A percentile compares a stretch with the other conserved stretches of the same genome.
Conservation (phyloP, 2,888 invertebrate genomes). For the Lissonota sp. region DNA sequence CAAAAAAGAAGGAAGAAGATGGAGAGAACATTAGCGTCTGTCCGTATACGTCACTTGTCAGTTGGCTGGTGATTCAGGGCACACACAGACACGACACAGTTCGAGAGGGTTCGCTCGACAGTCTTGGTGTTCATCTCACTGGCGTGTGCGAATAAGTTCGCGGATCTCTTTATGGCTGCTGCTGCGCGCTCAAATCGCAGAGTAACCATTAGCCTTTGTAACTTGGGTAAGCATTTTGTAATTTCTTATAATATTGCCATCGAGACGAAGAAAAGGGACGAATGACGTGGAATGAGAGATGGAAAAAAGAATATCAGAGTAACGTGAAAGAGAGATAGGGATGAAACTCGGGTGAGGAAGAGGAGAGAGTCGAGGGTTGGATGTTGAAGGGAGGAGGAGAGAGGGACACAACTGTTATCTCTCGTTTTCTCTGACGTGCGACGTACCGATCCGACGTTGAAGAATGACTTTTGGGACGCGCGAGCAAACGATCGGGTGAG, state of each 20-base stretch:
- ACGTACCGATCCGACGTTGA: conserved; percentile 76
- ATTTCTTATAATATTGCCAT: conserved; percentile 75
- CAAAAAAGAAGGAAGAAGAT: conserved; percentile 5
- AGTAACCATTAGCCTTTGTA: conserved; percentile 74
- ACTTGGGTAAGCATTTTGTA: conserved; percentile 78
- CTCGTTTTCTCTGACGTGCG: conserved; percentile 69
- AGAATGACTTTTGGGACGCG: conserved; percentile 70
- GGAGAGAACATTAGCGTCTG: conserved; percentile 69
- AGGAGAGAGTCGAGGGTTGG: not conserved
- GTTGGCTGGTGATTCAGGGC: conserved; percentile 74
- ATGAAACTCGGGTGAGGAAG: not conserved
- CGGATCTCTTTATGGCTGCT: conserved; percentile 71
- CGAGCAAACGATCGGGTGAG: conserved; percentile 50
- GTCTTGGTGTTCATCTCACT: conserved; percentile 11
- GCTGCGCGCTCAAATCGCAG: conserved; percentile 64
- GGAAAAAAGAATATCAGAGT: conserved; percentile 33
- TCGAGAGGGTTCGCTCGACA: conserved; percentile 44
- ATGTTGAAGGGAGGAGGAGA: conserved; percentile 5
- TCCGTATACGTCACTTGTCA: conserved; percentile 71
- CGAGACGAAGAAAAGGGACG: conserved; percentile 61
- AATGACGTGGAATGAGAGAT: conserved; percentile 52
- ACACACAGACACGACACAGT: conserved; percentile 64
- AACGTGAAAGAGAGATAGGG: conserved; percentile 25
- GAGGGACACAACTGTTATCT: conserved; percentile 61
- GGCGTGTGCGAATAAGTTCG: conserved; percentile 39